These are phyloP conservation scores for Eilema depressum DNA, from an alignment of 2,888 invertebrate genomes.

Conservation along the genomic window DNA sequence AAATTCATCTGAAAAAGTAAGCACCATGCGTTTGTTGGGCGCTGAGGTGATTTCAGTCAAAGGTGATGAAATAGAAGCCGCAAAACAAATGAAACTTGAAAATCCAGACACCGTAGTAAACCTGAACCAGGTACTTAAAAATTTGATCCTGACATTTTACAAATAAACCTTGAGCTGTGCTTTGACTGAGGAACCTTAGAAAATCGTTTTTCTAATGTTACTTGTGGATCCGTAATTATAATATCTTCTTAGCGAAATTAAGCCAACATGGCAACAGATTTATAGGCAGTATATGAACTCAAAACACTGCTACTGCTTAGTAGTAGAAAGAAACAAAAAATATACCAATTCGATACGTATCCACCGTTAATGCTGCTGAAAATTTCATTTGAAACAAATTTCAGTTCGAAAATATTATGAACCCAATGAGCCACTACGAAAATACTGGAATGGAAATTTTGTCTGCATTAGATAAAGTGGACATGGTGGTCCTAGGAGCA, in stretches of 20 bases:
- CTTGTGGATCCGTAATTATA: no score
- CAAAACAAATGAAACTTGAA: conserved; percentile 41
- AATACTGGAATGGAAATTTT: conserved; percentile 96
- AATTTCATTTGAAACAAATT: conserved; percentile 10
- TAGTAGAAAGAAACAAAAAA: no score
- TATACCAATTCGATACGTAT: no score
- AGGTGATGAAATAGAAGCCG: conserved; percentile 37
- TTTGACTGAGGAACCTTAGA: no score
- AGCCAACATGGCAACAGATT: no score
- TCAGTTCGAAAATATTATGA: conserved; percentile 95
- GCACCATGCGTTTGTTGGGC: conserved; percentile 93
- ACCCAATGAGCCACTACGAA: conserved; percentile 98
- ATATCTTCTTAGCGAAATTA: no score
- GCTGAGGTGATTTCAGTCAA: conserved; percentile 94
- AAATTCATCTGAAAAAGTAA: conserved; percentile 98
- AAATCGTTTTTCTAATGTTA: no score
- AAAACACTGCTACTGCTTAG: no score
- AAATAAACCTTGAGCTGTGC: no score
- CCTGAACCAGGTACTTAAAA: conserved; percentile 84
- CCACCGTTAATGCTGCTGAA: no score
- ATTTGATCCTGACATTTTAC: not conserved
- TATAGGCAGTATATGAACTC: no score
- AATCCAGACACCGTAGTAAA: conserved; percentile 49
- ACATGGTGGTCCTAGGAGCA: conserved; percentile 92
- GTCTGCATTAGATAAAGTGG: conserved; percentile 89